Base-by-base conservation (phyloP, 2,888 invertebrate genomes). In the Tanypteryx hageni region DNA sequence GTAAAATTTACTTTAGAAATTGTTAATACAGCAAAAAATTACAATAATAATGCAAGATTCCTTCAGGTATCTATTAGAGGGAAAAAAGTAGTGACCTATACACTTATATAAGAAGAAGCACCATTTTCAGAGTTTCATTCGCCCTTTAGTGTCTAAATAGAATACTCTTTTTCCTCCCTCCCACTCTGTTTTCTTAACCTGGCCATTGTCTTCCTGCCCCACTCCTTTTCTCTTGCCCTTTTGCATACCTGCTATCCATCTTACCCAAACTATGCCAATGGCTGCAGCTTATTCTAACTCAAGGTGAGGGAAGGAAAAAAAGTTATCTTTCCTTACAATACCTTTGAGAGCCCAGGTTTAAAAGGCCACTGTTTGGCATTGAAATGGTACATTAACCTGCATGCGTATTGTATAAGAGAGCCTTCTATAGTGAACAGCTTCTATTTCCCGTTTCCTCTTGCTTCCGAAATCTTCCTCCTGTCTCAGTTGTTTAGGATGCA, bases 21-120 rank as follows among this genome's bases (percentile, higher is more conserved):
- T 89, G 89, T 89, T 89, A 89, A 89, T 89, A 89, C 89, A 61
- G 89, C 89, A 89, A 89, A 89, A 86, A 89, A 89, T 89, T 89
- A 68, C 89, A 89, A 89, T 89, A 89, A 89, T 89, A 89, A 89
- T 89, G 89, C 89, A 89, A 89, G 89, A 89, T 89, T 89, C 89
- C 89, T 89, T 89, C 89, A 89, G 89, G 89, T 89, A 89, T 89
- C 89, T 89, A 89, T 89, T 89, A 89, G 89, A 89, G 89, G 89
- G 89, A 89, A 89, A 86, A 89, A 89, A 89, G 89, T 89, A 89
- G 89, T 89, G 89, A 89, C 89, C 89, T 89, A 89, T 89, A 89
- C 89, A 89, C 89, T 89, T 89, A 89, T 89, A 89, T 89, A 89
- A 89, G 89, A 89, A 89, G 89, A 89, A 89, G 89, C 89, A 89